phyloP scores from a whole-genome alignment of 1,140 invertebrate genomes.

The Pollicipes pollicipes region DNA sequence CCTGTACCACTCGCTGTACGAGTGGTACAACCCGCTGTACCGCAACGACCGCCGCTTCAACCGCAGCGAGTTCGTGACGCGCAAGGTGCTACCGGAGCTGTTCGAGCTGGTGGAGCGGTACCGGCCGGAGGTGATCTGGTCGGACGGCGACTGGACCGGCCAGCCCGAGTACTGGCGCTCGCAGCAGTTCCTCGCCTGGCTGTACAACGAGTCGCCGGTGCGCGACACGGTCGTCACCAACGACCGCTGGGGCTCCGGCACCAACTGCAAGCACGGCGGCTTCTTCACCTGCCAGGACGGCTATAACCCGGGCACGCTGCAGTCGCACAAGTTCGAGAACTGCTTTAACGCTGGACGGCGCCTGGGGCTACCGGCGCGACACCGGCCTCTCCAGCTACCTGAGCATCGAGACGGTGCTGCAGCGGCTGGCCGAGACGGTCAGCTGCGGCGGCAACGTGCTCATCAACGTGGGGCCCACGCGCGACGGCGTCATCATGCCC shows the following conservation, averaged over 20 bases:
- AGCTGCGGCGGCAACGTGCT: slow-evolving; percentile 78
- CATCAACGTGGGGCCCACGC: too few relatives aligned
- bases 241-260: slow-evolving; percentile 63
- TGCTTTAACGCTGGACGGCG: slow-evolving; percentile 72
- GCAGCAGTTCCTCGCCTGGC: slow-evolving; percentile 53
- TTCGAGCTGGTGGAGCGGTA: slow-evolving; percentile 47
- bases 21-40: too few relatives aligned
- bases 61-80: too few relatives aligned
- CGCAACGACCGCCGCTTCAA: too few relatives aligned
- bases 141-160: slow-evolving; percentile 50
- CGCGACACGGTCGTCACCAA: slow-evolving; percentile 72
- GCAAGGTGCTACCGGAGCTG: slow-evolving; percentile 33
- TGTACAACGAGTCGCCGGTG: slow-evolving; percentile 89
- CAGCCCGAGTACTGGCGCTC: slow-evolving; percentile 46
- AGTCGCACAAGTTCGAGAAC: slow-evolving; percentile 75
- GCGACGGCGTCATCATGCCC: slow-evolving; percentile 65
- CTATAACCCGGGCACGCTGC: slow-evolving; percentile 63
- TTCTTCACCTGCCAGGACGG: slow-evolving; percentile 60
- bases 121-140: slow-evolving; percentile 78
- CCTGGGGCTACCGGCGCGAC: slow-evolving; percentile 74
- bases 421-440: slow-evolving; percentile 54
- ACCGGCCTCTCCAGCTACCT: slow-evolving; percentile 49
- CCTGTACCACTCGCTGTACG: too few relatives aligned
- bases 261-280: slow-evolving; percentile 68
- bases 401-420: slow-evolving; percentile 52